A percentile compares a stretch with the other conserved stretches of the same genome.
phyloP scores from a whole-genome alignment of 2,797 vertebrate species.

The Tamandua tetradactyla region DNA sequence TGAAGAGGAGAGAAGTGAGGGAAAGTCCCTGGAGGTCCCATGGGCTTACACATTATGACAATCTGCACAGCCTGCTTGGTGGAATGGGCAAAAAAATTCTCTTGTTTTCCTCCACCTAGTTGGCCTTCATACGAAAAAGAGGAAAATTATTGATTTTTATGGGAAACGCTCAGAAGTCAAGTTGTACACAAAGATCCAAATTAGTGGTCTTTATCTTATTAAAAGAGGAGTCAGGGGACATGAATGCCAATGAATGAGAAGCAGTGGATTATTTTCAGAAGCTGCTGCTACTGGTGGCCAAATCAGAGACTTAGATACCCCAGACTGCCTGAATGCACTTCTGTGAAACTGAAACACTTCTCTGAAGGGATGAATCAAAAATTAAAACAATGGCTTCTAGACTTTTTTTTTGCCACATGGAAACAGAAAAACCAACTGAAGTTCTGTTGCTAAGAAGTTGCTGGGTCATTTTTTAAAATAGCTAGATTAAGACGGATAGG shows the following conservation, averaged over 20 bases:
- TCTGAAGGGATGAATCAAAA: background rate
- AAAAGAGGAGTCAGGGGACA: background rate
- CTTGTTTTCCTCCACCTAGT: background rate
- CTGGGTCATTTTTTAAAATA: slow-evolving; percentile 52
- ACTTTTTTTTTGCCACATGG: background rate
- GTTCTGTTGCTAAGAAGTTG: slow-evolving; percentile 58
- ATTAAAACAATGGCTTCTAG: slow-evolving; percentile 50
- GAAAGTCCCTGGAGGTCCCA: background rate
- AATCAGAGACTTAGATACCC: background rate
- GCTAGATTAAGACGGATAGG: background rate
- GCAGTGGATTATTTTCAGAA: background rate
- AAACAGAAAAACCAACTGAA: background rate
- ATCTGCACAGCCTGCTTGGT: background rate
- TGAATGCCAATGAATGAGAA: background rate
- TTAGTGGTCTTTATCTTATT: background rate
- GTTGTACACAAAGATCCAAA: background rate
- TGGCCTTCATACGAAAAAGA: background rate
- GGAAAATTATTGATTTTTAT: background rate
- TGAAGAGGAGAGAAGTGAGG: background rate
- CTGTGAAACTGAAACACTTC: background rate
- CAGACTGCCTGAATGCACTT: background rate
- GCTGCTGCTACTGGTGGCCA: background rate
- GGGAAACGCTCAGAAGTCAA: background rate
- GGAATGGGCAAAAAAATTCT: background rate
- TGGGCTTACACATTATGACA: background rate